Percentiles rank a stretch among this genome's conserved stretches.
Conservation (phyloP, 2,888 invertebrate species). For the Caradrina clavipalpis region DNA sequence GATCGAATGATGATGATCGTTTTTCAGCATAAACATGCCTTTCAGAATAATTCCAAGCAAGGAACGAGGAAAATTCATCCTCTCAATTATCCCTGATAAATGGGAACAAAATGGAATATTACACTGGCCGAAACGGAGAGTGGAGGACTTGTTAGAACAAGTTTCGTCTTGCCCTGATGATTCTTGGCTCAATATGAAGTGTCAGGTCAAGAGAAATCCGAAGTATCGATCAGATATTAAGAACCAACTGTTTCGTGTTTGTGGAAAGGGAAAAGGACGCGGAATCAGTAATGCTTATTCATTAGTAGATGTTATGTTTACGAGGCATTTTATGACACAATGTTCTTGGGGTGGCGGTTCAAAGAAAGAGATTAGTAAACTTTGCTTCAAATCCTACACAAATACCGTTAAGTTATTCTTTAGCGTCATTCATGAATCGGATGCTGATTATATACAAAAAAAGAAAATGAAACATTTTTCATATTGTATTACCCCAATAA, state of each 20-base stretch:
- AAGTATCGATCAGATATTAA: background rate
- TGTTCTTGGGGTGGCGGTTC: conserved; percentile 35
- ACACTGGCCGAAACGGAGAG: conserved; percentile 28
- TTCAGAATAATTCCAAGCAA: too few relatives aligned
- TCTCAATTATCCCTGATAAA: too few relatives aligned
- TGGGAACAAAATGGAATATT: conserved; percentile 34
- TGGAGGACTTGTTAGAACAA: conserved; percentile 42
- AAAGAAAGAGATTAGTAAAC: conserved; percentile 27
- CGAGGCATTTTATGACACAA: conserved; percentile 35
- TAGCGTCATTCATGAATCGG: conserved; percentile 12
- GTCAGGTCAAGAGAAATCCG: conserved; percentile 35
- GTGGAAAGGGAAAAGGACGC: conserved; percentile 7
- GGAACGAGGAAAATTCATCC: too few relatives aligned
- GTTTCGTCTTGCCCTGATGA: conserved; percentile 33
- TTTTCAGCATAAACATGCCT: too few relatives aligned
- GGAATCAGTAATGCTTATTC: conserved; percentile 3
- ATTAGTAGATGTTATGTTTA: conserved; percentile 18
- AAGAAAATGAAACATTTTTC: conserved; percentile 31
- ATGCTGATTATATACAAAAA: conserved; percentile 30
- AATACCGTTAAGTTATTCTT: conserved; percentile 16
- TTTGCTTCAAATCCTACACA: conserved; percentile 36
- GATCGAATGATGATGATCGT: too few relatives aligned
- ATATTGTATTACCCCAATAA: too few relatives aligned
- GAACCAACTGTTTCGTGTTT: conserved; percentile 4
- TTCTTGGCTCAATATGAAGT: conserved; percentile 40